Evolutionary conservation across 2,888 invertebrate genomes (phyloP), one percentile per base, ranked within the genome.

Genomic region (Plebejus argus): DNA sequence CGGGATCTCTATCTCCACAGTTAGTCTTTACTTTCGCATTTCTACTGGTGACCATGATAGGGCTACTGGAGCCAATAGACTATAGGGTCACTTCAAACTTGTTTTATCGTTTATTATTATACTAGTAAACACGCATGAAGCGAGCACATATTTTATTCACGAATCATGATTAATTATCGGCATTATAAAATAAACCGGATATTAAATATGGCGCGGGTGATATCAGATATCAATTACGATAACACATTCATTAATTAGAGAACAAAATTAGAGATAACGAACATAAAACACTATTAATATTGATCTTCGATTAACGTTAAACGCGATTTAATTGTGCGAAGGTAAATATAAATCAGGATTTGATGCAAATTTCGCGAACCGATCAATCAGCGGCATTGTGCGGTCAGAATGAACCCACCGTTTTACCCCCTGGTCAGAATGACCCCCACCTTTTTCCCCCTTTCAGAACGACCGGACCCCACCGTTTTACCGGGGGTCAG

Each of bases 331-430:
- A 74, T 74, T 74, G 74, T 23, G 28, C 28, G 49, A 74, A 74
- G 53, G 74, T 78, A 77, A 70, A 76, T 79, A 78, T 79, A 81
- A 78, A 80, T 79, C 80, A 81, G 81, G 80, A 81, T 79, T 81
- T 76, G 74, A 76, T 76, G 56, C 70, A 77, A 81, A 81, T 77
- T 79, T 78, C 76, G 80, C 78, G 78, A 80, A 78, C 45, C 78
- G 70, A 80, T 81, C 81, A 80, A 81, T 81, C 81, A 81, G 76
- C 70, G 75, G 77, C 77, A 80, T 79, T 80, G 78, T 80, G 77
- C 53, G 80, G 80, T 80, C 76, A 45, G 45, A 45, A 45, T 45
- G 45, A 10, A 2, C 39, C 39, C 39, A 45, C 10, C 45, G 45
- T 45, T 45, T 39, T 39, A 7, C 1, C 1, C 39, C 39, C 45